Percentiles rank a stretch among this genome's conserved stretches.
These are phyloP conservation scores for Pygoscelis adeliae DNA, from an alignment of 2,113 vertebrate genomes.

Conservation along the genomic window DNA sequence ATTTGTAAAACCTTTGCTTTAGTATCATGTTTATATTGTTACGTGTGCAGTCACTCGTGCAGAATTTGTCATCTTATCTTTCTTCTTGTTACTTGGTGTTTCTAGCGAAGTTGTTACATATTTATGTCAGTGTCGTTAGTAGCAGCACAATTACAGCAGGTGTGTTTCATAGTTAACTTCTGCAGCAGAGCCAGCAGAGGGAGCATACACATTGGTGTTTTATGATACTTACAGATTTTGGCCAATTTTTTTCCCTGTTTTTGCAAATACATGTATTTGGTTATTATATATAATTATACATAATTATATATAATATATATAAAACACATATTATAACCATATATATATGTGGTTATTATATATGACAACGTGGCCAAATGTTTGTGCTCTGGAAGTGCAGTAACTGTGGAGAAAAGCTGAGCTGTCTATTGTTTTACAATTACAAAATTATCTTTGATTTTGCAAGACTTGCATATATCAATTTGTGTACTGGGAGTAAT, in stretches of 20 bases:
- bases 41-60: background rate
- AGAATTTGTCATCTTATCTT: background rate
- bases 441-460: background rate
- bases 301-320: no score
- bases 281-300: background rate
- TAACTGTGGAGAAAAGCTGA: background rate
- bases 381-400: background rate
- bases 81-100: background rate
- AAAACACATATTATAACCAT: no score
- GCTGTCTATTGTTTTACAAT: background rate
- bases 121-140: background rate
- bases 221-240: background rate
- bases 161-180: slow-evolving; percentile 18
- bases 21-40: background rate
- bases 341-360: background rate
- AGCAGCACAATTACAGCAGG: background rate
- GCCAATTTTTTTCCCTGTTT: background rate
- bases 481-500: background rate
- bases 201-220: slow-evolving; percentile 38
- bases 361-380: background rate
- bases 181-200: slow-evolving; percentile 71
- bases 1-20: background rate
- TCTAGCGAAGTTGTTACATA: background rate
- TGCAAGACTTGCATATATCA: background rate
- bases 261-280: background rate